These are phyloP conservation scores for Caenorhabditis imperialis DNA, from an alignment of 2,888 invertebrate genomes.

Conservation along the genomic window DNA sequence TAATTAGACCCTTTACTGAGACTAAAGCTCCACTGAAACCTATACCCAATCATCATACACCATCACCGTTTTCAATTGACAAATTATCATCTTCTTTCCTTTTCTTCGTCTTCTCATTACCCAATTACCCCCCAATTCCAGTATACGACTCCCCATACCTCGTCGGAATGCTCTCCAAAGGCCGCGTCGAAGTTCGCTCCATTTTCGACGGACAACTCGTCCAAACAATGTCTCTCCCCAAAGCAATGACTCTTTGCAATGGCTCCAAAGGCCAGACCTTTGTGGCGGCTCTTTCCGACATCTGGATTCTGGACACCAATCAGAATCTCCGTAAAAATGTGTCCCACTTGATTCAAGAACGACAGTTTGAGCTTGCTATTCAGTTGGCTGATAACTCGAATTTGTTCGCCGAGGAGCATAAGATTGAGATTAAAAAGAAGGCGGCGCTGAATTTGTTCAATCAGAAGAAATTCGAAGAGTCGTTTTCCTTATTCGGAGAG, in stretches of 20 bases:
- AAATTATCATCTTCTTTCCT: neutral
- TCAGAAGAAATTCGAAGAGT: conserved; percentile 88
- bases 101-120: neutral
- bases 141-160: conserved; percentile 92
- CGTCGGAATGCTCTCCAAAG: conserved; percentile 86
- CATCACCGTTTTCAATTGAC: too few relatives aligned
- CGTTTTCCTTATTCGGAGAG: conserved; percentile 84
- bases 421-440: conserved; percentile 86
- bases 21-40: too few relatives aligned
- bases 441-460: conserved; percentile 93
- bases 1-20: too few relatives aligned
- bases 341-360: conserved; percentile 87
- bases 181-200: conserved; percentile 88
- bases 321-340: conserved; percentile 87
- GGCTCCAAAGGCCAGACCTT: conserved; percentile 68
- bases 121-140: conserved; percentile 17
- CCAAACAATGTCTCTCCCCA: conserved; percentile 85
- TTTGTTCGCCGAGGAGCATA: conserved; percentile 63
- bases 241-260: conserved; percentile 59
- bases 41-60: too few relatives aligned
- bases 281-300: conserved; percentile 58
- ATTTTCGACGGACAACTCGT: conserved; percentile 87
- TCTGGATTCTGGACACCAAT: conserved; percentile 88
- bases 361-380: conserved; percentile 91
- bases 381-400: conserved; percentile 68